Conservation (phyloP, 2,888 invertebrate genomes). For the Cataglyphis cursor region DNA sequence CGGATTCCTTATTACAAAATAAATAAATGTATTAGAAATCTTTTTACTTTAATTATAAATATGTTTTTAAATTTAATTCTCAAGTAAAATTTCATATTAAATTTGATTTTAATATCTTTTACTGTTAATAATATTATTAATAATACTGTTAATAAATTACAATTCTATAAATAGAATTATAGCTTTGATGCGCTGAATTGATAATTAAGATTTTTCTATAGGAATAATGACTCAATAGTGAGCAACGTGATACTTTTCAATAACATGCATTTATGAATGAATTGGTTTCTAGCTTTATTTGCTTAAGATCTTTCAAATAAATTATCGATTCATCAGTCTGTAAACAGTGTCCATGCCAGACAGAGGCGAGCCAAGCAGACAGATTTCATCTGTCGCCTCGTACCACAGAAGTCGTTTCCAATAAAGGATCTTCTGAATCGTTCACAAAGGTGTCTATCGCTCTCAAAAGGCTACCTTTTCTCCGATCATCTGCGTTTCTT, state of each 20-base stretch:
- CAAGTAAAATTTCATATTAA: background rate
- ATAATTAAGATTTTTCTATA: constrained; percentile 9
- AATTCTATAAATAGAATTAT: background rate
- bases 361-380: constrained; percentile 38
- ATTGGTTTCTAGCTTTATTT: constrained; percentile 40
- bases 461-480: constrained; percentile 59
- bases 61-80: background rate
- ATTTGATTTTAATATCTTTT: background rate
- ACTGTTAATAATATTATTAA: background rate
- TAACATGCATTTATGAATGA: constrained; percentile 23
- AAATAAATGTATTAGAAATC: background rate
- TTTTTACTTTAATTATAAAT: background rate
- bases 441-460: constrained; percentile 64
- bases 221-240: constrained; percentile 17
- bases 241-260: constrained; percentile 4
- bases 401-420: constrained; percentile 47
- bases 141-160: background rate
- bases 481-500: constrained; percentile 52
- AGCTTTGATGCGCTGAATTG: background rate
- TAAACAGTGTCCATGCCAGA: constrained; percentile 47
- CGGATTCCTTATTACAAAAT: background rate
- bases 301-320: constrained; percentile 30
- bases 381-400: constrained; percentile 55
- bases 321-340: constrained; percentile 55
- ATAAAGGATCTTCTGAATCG: constrained; percentile 54